Evolutionary conservation across 2,888 invertebrate genomes (phyloP).

Genomic region (Leptinotarsa peninsularis): DNA sequence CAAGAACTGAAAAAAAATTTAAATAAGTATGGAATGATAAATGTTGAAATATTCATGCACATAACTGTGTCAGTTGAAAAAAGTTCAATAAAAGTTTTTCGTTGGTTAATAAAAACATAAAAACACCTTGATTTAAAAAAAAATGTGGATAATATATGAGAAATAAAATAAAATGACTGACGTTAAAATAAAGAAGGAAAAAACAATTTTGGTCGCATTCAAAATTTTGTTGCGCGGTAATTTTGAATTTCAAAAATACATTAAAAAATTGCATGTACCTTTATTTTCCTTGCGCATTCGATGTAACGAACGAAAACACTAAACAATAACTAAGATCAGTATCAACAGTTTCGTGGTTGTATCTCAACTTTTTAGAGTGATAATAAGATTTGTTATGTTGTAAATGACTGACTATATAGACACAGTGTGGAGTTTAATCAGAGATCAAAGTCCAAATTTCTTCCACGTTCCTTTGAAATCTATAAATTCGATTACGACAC

Average conservation of each 20-base stretch:
- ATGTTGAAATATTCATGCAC: too few species aligned
- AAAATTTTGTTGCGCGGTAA: neutral
- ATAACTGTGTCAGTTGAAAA: too few species aligned
- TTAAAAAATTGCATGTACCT: neutral
- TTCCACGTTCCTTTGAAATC: conserved; percentile 24
- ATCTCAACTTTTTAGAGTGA: conserved; percentile 34
- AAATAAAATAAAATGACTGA: too few species aligned
- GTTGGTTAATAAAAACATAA: too few species aligned
- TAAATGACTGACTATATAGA: conserved; percentile 33
- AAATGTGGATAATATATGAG: too few species aligned
- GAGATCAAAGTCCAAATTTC: conserved; percentile 52
- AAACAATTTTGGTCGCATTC: neutral
- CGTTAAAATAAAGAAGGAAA: too few species aligned
- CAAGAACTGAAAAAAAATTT: too few species aligned
- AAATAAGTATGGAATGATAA: too few species aligned
- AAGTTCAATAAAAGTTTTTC: too few species aligned
- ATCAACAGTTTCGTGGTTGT: conserved; percentile 8
- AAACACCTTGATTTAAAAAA: too few species aligned
- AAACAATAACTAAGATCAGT: conserved; percentile 5
- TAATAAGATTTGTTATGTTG: conserved; percentile 32
- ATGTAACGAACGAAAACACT: neutral
- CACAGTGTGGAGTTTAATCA: conserved; percentile 47
- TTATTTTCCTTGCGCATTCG: neutral
- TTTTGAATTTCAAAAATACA: conserved; percentile 6
- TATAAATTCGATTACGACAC: neutral